Evolutionary conservation across 2,888 invertebrate species (phyloP).

Genomic region (Drosophila mettleri): DNA sequence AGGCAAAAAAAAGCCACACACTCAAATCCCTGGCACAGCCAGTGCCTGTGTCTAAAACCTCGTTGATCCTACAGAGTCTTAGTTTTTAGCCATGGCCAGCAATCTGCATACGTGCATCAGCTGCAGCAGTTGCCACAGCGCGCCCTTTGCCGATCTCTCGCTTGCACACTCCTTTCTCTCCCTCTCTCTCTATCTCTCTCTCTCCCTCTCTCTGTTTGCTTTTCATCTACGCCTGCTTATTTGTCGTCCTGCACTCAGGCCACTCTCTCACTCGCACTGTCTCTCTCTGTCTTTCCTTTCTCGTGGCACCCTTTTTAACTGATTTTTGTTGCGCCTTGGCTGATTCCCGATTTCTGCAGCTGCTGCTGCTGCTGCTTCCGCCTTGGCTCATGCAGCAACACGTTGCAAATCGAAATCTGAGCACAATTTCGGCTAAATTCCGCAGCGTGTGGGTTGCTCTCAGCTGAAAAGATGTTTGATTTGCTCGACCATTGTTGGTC

Average conservation of each 20-base stretch:
- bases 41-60: conserved; percentile 15
- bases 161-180: neutral
- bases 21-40: conserved; percentile 47
- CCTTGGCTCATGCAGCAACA: conserved; percentile 44
- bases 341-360: conserved; percentile 46
- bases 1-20: conserved; percentile 7
- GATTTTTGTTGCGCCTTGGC: conserved; percentile 35
- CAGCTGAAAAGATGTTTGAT: conserved; percentile 44
- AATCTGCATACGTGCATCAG: conserved; percentile 82
- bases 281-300: conserved; percentile 21
- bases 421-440: conserved; percentile 55
- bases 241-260: conserved; percentile 48
- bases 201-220: neutral
- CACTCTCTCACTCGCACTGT: neutral
- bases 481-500: conserved; percentile 46
- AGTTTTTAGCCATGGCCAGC: conserved; percentile 62
- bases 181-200: neutral
- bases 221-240: conserved; percentile 62
- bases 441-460: conserved; percentile 65
- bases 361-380: conserved; percentile 44
- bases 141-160: conserved; percentile 12
- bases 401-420: conserved; percentile 46
- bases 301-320: conserved; percentile 52
- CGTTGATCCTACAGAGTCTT: conserved; percentile 28
- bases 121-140: conserved; percentile 44